Percentiles rank a stretch among this genome's conserved stretches.
Conservation (phyloP, 2,888 invertebrate genomes). For the Tenthredo mesomela region DNA sequence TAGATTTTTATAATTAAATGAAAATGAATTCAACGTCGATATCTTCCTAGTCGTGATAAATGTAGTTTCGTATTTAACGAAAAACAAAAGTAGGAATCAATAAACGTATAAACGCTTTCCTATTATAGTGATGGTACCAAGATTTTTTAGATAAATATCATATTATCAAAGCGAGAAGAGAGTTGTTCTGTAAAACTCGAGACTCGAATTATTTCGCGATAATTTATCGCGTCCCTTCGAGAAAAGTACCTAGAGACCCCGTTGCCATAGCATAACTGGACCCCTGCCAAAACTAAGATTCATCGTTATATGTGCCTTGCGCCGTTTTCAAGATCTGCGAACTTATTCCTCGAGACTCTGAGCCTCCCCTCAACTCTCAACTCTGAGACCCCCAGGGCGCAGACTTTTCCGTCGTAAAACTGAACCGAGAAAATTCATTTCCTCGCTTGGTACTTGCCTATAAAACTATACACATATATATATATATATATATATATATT, state of each 20-base stretch:
- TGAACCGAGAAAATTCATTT: conserved; percentile 43
- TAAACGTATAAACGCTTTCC: neutral
- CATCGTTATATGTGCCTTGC: conserved; percentile 9
- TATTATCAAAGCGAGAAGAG: neutral
- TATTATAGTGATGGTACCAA: neutral
- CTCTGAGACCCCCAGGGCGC: neutral
- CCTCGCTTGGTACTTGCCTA: neutral
- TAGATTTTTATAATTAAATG: neutral
- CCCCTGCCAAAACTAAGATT: conserved; percentile 32
- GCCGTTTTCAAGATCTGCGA: conserved; percentile 40
- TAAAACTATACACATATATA: conserved; percentile 11
- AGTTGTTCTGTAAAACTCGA: neutral
- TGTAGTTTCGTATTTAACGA: neutral
- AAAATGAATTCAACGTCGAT: neutral
- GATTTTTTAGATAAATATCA: neutral
- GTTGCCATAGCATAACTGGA: conserved; percentile 17
- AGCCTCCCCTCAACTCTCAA: neutral
- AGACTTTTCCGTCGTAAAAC: conserved; percentile 39
- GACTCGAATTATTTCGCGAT: conserved; percentile 1
- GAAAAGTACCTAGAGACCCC: conserved; percentile 3
- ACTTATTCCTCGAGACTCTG: conserved; percentile 17
- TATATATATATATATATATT: conserved; percentile 14
- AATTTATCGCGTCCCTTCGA: conserved; percentile 1
- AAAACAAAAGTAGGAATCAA: neutral
- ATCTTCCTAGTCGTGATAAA: neutral